Conservation (phyloP, 2,113 vertebrate genomes). For the Sterna hirundo region DNA sequence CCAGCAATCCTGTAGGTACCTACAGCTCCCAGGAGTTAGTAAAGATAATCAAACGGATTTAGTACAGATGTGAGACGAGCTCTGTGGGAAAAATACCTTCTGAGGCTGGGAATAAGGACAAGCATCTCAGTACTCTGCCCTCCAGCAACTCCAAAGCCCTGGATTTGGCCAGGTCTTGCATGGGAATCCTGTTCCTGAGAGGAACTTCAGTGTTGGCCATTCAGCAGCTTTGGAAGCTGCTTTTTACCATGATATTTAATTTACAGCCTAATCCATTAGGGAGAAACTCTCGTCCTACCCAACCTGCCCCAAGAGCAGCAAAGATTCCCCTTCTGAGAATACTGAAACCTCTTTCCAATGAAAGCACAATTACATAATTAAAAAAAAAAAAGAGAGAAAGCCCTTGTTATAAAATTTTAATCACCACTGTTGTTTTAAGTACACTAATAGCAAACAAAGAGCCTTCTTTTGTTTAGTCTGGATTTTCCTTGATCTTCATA, state of each 20-base stretch:
- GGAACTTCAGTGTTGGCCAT: neutral
- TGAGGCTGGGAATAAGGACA: neutral
- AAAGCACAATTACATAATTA: neutral
- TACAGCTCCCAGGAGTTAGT: neutral
- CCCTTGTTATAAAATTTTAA: constrained; percentile 35
- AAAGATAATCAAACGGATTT: neutral
- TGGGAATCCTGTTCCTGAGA: neutral
- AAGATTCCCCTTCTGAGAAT: neutral
- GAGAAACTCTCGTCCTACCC: neutral
- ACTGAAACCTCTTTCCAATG: constrained; percentile 26
- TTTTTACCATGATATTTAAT: constrained; percentile 14
- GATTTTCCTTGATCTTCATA: constrained; percentile 52
- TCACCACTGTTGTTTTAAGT: constrained; percentile 33
- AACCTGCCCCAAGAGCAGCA: neutral
- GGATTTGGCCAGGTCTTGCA: neutral
- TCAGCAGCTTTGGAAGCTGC: neutral
- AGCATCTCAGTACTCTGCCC: neutral
- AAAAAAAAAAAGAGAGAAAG: constrained; percentile 9
- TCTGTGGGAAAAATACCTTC: neutral
- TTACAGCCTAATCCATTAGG: constrained; percentile 14
- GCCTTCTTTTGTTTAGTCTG: constrained; percentile 44
- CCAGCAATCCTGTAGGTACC: neutral
- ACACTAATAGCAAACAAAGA: constrained; percentile 29
- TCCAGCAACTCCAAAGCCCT: neutral
- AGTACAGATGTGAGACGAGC: neutral